Conservation (phyloP, 2,113 vertebrate genomes). For the Aldabrachelys gigantea region DNA sequence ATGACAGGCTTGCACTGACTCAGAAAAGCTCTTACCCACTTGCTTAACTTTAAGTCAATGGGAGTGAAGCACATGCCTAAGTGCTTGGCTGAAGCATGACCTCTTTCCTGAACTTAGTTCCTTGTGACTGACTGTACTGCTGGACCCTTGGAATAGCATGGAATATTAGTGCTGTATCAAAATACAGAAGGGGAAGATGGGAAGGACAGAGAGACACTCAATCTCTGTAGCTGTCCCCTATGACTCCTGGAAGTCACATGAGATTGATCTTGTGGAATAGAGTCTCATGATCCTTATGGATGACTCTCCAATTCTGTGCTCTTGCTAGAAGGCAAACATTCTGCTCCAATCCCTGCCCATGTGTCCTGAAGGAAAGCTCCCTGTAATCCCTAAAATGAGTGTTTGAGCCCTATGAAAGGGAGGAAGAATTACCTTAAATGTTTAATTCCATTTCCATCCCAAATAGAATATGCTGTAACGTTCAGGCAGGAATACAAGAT, state of each 20-base stretch:
- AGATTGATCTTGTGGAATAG: neutral
- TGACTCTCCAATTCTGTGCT: rapidly evolving
- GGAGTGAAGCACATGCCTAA: neutral
- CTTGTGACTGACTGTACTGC: neutral
- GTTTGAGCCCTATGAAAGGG: neutral
- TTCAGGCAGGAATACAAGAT: rapidly evolving
- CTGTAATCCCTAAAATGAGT: neutral
- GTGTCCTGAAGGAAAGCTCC: neutral
- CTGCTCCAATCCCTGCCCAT: neutral
- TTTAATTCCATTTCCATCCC: neutral
- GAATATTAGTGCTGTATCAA: rapidly evolving
- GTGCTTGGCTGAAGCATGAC: neutral
- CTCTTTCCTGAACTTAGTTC: neutral
- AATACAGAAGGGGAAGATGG: no score
- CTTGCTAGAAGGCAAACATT: neutral
- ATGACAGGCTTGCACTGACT: neutral
- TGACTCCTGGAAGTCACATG: neutral
- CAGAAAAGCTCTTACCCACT: neutral
- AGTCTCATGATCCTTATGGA: neutral
- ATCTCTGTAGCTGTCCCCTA: neutral
- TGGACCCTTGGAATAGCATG: neutral
- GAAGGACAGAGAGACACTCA: neutral
- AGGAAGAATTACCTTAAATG: neutral
- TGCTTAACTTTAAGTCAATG: neutral
- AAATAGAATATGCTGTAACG: neutral